Conservation (phyloP, 2,113 vertebrate genomes). For the Tupaia tana region DNA sequence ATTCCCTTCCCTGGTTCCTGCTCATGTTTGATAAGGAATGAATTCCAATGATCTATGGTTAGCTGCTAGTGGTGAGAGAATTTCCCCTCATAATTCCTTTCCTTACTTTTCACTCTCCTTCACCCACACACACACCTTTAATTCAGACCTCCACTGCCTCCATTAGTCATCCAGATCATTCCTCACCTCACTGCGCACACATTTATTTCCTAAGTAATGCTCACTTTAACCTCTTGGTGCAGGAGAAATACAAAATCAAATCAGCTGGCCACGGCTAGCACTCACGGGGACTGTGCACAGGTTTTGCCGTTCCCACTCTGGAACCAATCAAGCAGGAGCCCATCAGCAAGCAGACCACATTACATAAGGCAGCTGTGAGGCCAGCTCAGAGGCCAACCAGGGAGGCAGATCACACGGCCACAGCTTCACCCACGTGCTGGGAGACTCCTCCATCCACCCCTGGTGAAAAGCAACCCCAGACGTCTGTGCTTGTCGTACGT, state of each 20-base stretch:
- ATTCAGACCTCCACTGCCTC: constrained; percentile 35
- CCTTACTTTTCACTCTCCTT: background rate
- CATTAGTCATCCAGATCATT: constrained; percentile 29
- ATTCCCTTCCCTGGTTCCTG: background rate
- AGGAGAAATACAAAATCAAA: background rate
- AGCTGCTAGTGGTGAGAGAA: background rate
- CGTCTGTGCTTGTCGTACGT: background rate
- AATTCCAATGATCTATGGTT: background rate
- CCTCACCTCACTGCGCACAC: background rate
- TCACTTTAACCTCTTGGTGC: constrained; percentile 25
- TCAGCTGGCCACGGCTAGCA: constrained; percentile 6
- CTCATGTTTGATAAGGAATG: constrained; percentile 22
- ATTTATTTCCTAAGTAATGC: background rate
- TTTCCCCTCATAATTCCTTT: background rate
- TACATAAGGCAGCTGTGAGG: constrained; percentile 68
- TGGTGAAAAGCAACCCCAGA: constrained; percentile 29
- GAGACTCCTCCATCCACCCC: constrained; percentile 36
- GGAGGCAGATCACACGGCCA: constrained; percentile 10
- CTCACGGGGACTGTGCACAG: constrained; percentile 50
- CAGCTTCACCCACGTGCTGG: constrained; percentile 51
- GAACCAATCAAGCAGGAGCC: constrained; percentile 43
- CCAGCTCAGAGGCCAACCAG: background rate
- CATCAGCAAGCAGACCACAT: constrained; percentile 42
- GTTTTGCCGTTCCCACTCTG: constrained; percentile 52
- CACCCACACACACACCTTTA: constrained; percentile 6